Conservation (phyloP, 2,888 invertebrate genomes). For the Erebia aethiops region DNA sequence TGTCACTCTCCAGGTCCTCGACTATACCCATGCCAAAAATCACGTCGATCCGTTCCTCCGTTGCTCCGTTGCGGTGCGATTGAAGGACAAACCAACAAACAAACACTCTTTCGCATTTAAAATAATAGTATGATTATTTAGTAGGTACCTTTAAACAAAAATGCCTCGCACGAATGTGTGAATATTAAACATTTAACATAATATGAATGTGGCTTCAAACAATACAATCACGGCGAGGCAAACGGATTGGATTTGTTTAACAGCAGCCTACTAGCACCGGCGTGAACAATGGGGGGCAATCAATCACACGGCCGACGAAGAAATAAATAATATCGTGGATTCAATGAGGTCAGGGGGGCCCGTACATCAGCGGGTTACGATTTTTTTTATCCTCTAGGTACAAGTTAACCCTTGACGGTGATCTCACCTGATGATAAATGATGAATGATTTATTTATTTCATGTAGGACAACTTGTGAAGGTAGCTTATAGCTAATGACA, state of each 20-base stretch:
- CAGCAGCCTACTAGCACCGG: constrained; percentile 43
- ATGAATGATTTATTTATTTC: too few species aligned
- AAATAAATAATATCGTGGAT: constrained; percentile 58
- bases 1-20: too few species aligned
- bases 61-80: too few species aligned
- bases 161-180: not conserved
- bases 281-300: constrained; percentile 53
- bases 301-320: constrained; percentile 56
- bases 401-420: too few species aligned
- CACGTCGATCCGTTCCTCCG: too few species aligned
- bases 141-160: not conserved
- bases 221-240: constrained; percentile 32
- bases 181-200: not conserved
- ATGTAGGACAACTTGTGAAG: too few species aligned
- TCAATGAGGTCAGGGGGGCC: constrained; percentile 46
- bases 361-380: constrained; percentile 28
- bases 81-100: too few species aligned
- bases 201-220: constrained; percentile 29
- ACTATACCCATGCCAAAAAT: too few species aligned
- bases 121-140: not conserved
- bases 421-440: too few species aligned
- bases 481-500: too few species aligned
- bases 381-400: too few species aligned
- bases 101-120: too few species aligned
- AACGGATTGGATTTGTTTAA: constrained; percentile 21